Base-by-base conservation (phyloP, 2,797 vertebrate genomes). In the Cheirogaleus major region DNA sequence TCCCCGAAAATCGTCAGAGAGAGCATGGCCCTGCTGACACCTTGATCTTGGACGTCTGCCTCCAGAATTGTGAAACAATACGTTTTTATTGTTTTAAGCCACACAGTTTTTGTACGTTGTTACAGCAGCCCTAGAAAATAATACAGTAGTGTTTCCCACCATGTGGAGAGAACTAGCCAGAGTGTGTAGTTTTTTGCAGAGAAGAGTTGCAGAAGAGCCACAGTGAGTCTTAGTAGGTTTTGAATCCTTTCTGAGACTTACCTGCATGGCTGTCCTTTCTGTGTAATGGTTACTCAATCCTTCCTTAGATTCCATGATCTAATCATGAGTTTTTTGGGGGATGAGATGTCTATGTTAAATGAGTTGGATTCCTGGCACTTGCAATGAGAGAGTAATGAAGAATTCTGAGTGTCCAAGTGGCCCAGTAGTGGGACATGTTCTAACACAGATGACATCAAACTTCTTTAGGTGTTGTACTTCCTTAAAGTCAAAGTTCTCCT, bases 331-430 rank as follows among this genome's bases (percentile, higher is more conserved):
- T 22, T 59, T 67, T 30, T 18, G 7, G 15, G 25, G 38, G 48
- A 32, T 14, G 35, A 20, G 50, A 41, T 8, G 4, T 55, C 45
- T 30, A 61, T 55, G 18, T 45, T 84, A 35, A 89, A 17, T 48
- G 38, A 81, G 59, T 35, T 89, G 52, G 10, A 45, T 82, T 89
- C 61, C 48, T 91, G 83, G 57, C 2, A 57, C 32, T 92, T 73
- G 43, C 0, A 14, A 57, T 70, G 50, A 94, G 30, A 61, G 20
- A 25, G 30, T 20, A 82, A 82, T 86, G 72, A 80, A 75, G n/a
- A 43, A 63, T 38, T 14, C 14, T 25, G 22, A 41, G 82, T 32
- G 18, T 48, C n/a, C 45, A 83, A 63, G 20, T 38, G 55, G 50
- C 12, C 32, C 30, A 91, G 55, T 30, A 88, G 67, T 15, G 10